Base-by-base conservation (phyloP, 2,113 vertebrate species). In the Cisticola juncidis region DNA sequence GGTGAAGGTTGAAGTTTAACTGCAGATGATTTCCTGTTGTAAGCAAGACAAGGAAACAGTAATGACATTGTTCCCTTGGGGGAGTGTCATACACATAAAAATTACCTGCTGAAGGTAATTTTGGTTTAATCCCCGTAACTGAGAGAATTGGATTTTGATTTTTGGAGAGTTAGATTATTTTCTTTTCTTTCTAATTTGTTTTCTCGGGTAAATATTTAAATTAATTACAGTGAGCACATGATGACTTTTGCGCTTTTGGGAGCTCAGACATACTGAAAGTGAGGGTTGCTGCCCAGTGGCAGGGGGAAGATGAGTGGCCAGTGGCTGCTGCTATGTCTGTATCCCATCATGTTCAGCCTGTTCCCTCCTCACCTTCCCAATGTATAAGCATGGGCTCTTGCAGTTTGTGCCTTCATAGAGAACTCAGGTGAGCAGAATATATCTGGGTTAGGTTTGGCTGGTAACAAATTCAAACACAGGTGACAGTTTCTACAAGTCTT, bases 291-390 rank as follows among this genome's bases (percentile, higher is more conserved):
- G 28, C 56, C 36, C 20, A 2, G 0, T 64, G 28, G 14, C 20
- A 35, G 33, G n/a, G 31, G n/a, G 8, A 57, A 33, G 38, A 24
- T 15, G 28, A 18, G 5, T 2, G 2, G 44, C 48, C 2, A 1
- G 48, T 53, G 21, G 15, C 65, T 54, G 31, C 35, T 54, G 23
- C 56, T 54, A 1, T 47, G 12, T 58, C 58, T 45, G 13, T 6
- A 0, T 80, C 28, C 11, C 0, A 1, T 47, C 2, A 2, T 3
- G 1, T 42, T 80, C 0, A 2, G 6, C 20, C 26, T 57, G 6
- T 35, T 85, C 2, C 3, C 42, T 66, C 25, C 22, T 64, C 3
- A 2, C 25, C n/a, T 69, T 85, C 42, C 36, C 2, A 0, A 8
- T 17, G 3, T 17, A 4, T 40, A 40, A 58, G 36, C 45, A 60